Base-by-base conservation (phyloP, 2,888 invertebrate genomes). In the Steromphala cineraria region DNA sequence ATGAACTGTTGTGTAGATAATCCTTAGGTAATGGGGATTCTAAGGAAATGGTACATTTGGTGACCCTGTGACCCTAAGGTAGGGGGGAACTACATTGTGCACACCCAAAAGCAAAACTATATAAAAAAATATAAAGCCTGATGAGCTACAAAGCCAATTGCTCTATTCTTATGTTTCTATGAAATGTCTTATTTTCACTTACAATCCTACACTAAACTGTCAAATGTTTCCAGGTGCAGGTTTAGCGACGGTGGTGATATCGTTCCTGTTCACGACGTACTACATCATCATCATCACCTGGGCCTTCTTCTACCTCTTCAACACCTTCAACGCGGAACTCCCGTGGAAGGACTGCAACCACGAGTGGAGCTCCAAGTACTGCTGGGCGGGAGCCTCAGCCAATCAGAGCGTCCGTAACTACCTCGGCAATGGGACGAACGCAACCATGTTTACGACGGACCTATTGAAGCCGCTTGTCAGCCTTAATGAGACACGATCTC, bases 271-370 rank as follows among this genome's bases (percentile, higher is more conserved):
- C 96, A 97, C 98, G 87, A 97, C 98, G 78, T 98, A 98, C 94
- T 98, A 98, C 94, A 98, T 97, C 94, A 97, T 98, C 88, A 97
- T 98, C 93, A 98, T 98, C 94, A 97, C 97, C 83, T 98, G 98
- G 95, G 96, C 97, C 79, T 96, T 98, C 90, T 98, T 97, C 94
- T 98, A 98, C 94, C 96, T 98, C 94, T 97, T 97, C 94, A 96
- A 97, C 82, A 97, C 98, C 40, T 97, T 89, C 93, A 96, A 96
- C 92, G 95, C 96, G 67, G 96, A 96, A 87, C 96, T 97, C 90
- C 98, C 98, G 1, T 98, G 98, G 98, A 95, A 96, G 36, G 96
- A 96, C 89, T 98, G 98, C 93, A 95, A 95, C 83, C 96, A 98
- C 94, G 95, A 95, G 8, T 95, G 97, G 98, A 98, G 98, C 92